Conservation (phyloP, 2,797 vertebrate species). For the Merluccius polli region DNA sequence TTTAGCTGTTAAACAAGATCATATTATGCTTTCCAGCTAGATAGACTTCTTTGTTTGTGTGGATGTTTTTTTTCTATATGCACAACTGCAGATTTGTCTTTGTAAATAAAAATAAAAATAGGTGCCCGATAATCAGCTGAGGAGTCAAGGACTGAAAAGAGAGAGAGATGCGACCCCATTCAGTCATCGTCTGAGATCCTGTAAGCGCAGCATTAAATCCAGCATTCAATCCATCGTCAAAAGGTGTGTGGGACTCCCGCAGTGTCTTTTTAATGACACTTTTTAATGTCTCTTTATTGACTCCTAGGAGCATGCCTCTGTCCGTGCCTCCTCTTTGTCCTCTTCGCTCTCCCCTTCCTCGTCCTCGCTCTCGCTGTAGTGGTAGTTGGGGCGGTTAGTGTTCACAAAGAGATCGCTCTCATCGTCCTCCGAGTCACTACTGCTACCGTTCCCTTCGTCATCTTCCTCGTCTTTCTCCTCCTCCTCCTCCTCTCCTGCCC, state of each 20-base stretch:
- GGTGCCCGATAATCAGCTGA: too few relatives aligned
- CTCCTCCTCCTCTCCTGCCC: constrained; percentile 31
- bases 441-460: constrained; percentile 50
- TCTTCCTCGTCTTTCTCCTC: constrained; percentile 53
- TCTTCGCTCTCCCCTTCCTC: constrained; percentile 61
- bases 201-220: not conserved
- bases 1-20: not conserved
- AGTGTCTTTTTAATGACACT: not conserved
- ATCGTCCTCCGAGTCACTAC: constrained; percentile 74
- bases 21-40: not conserved
- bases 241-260: not conserved
- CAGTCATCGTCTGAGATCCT: not conserved
- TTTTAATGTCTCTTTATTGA: not conserved
- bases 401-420: constrained; percentile 89
- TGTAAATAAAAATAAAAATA: not conserved
- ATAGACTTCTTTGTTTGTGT: not conserved
- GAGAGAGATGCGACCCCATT: not conserved
- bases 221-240: constrained; percentile 13
- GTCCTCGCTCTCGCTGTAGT: constrained; percentile 78
- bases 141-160: not conserved
- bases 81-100: not conserved
- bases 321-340: constrained; percentile 33
- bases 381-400: constrained; percentile 80
- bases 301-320: constrained; percentile 22
- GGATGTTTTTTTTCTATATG: not conserved